Base-by-base conservation (phyloP, 2,888 invertebrate species). In the Incurvaria masculella region DNA sequence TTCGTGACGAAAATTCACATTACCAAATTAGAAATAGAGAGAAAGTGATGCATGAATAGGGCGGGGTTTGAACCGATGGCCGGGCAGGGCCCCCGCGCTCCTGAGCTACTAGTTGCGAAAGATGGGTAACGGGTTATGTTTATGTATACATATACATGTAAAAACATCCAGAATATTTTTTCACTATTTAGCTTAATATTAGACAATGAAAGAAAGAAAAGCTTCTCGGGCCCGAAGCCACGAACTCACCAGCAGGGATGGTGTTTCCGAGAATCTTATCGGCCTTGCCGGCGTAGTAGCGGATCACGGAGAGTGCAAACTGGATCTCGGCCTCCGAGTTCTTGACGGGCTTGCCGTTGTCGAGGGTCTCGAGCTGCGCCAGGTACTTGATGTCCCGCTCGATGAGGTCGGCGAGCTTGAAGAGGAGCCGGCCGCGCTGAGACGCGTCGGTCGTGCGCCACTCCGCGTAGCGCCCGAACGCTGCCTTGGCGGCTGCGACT, bases 201-300 rank as follows among this genome's bases (percentile, higher is more conserved):
- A n/a, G n/a, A n/a, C n/a, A n/a, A n/a, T n/a, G n/a, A n/a, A n/a
- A n/a, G n/a, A n/a, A n/a, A n/a, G n/a, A n/a, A n/a, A n/a, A n/a
- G n/a, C n/a, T n/a, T n/a, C n/a, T n/a, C n/a, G n/a, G n/a, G n/a
- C n/a, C n/a, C n/a, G n/a, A n/a, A n/a, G n/a, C n/a, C n/a, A n/a
- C n/a, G n/a, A n/a, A n/a, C 48, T 55, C 56, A 74, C 76, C 76
- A 56, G 87, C 81, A 18, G 91, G 89, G 45, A 92, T 88, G 0
- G 88, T 89, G 61, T 80, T 84, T 27, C 87, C 87, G 51, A 89
- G 86, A 61, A 87, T 88, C 69, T 96, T 96, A 62, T 96, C 96
- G 1, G 94, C 91, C 86, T 90, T 95, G 1, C 95, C 96, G 14
- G 94, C 95, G 68, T 88, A 94, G 62, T 94, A 96, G 56, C 94